These are phyloP conservation scores for Melozone crissalis DNA, from an alignment of 2,113 vertebrate species.

Conservation along the genomic window DNA sequence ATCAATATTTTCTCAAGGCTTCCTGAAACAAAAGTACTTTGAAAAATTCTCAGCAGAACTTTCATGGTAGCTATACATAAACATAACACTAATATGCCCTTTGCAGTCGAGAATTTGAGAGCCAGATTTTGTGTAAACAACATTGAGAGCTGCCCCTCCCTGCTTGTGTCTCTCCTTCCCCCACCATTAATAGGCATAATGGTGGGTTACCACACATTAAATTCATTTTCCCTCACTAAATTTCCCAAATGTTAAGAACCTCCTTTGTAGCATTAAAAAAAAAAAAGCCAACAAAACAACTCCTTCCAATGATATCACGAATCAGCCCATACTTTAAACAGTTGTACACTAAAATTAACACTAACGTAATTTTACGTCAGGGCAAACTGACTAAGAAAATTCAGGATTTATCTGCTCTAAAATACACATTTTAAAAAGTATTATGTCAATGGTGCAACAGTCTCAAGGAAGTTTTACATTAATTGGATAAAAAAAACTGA, in stretches of 20 bases:
- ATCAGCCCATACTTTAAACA: background rate
- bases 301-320: background rate
- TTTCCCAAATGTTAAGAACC: background rate
- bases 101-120: background rate
- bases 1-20: background rate
- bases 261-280: background rate
- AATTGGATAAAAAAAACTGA: background rate
- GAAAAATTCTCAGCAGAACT: background rate
- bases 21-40: background rate
- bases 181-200: background rate
- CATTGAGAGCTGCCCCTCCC: background rate
- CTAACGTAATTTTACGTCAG: background rate
- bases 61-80: background rate
- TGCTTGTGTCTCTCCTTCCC: background rate
- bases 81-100: background rate
- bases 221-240: background rate
- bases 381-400: background rate
- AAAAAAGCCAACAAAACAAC: background rate
- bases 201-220: background rate
- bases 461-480: background rate
- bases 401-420: background rate
- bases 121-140: background rate
- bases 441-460: background rate
- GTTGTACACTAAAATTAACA: background rate
- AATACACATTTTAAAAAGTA: background rate